These are phyloP conservation scores for Cladopsammia gracilis DNA, from an alignment of 64 coral and sea anemone genomes.

Conservation along the genomic window DNA sequence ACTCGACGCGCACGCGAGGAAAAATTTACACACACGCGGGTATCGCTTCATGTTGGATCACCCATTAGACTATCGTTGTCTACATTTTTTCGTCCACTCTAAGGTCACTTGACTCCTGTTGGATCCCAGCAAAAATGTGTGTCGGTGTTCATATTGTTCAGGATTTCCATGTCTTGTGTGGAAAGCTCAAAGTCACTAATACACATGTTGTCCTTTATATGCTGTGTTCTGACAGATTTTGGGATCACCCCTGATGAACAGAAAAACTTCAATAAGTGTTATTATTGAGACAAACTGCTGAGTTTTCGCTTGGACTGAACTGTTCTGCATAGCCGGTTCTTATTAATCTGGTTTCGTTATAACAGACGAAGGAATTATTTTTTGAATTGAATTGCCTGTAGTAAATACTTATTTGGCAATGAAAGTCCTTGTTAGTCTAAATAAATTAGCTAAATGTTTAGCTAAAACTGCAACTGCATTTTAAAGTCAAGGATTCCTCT, in stretches of 20 bases:
- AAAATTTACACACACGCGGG: neutral
- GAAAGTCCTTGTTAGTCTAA: too few species aligned
- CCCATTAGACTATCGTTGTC: neutral
- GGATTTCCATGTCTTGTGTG: constrained; percentile 53
- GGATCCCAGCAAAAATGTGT: constrained; percentile 86
- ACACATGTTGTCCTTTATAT: constrained; percentile 83
- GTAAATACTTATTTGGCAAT: too few species aligned
- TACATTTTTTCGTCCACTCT: neutral
- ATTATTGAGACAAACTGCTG: neutral
- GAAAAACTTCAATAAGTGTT: neutral
- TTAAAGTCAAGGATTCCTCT: too few species aligned
- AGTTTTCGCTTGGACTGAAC: too few species aligned
- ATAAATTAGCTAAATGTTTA: too few species aligned
- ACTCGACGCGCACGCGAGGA: too few species aligned
- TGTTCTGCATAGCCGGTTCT: too few species aligned
- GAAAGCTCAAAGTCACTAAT: constrained; percentile 73
- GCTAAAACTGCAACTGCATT: too few species aligned
- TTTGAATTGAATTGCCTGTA: too few species aligned
- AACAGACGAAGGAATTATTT: too few species aligned
- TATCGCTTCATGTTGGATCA: neutral
- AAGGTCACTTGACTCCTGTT: constrained; percentile 39
- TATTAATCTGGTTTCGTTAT: too few species aligned
- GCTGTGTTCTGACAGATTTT: constrained; percentile 76
- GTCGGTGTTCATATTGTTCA: constrained; percentile 61
- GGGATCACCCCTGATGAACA: constrained; percentile 82